Evolutionary conservation across 2,888 invertebrate genomes (phyloP), one percentile per base, ranked within the genome.

Genomic region (Lepidocyrtoides sp.): DNA sequence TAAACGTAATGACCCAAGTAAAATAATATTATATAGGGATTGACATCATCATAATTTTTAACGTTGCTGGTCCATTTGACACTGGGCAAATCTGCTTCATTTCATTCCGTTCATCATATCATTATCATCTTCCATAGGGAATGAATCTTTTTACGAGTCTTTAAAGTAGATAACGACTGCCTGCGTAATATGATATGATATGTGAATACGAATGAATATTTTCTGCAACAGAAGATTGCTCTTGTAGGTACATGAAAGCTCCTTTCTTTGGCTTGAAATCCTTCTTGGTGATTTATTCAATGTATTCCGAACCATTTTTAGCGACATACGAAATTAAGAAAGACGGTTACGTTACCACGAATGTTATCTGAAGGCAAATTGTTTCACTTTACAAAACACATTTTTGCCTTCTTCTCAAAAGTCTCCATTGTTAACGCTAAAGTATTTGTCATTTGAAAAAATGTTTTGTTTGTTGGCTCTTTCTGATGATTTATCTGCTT

Each of bases 401-500:
- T 72, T 41, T 72, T 72, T 17, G 41, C 20, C 23, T 20, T 41
- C 20, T 72, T 10, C 2, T 44, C 36, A 17, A 23, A 1, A 1
- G 10, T 44, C 8, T 12, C 36, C 12, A 44, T 72, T 72, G 41
- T 72, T 72, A 41, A 20, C 72, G 41, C 14, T 44, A 44, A 12
- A 44, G 12, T 75, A 48, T 48, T 48, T 75, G 48, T 75, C n/a
- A 51, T 75, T 75, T 44, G 10, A 60, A 26, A 60, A 60, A 60
- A 3, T 57, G 12, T 82, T 41, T 57, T 32, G 17, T 82, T 82
- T 36, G 20, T 54, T 60, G 54, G 79, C 23, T 51, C 60, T 57
- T 81, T 57, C 41, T 20, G 20, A 82, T 57, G 81, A 81, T 63
- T 60, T 63, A 82, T 63, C 63, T 82, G 36, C 23, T 60, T 36